Evolutionary conservation across 1,140 invertebrate genomes (phyloP).

Genomic region (Heliconius eleuchia): DNA sequence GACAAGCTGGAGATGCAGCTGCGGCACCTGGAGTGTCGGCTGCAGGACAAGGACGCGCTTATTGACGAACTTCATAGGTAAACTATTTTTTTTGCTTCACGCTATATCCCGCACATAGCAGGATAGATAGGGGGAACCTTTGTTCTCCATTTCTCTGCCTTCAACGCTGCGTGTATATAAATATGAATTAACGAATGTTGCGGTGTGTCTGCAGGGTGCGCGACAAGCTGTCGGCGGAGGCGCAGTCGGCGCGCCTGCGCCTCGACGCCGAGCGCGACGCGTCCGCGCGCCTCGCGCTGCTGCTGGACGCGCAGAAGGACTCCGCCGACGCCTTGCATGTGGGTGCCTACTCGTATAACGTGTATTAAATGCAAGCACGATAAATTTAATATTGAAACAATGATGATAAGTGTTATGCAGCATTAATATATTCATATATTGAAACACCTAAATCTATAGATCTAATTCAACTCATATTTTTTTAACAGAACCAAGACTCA

Average conservation of each 20-base stretch:
- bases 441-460: no score
- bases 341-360: slow-evolving; percentile 26
- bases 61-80: slow-evolving; percentile 71
- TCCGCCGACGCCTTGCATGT: slow-evolving; percentile 63
- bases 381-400: no score
- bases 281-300: slow-evolving; percentile 61
- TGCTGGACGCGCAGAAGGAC: slow-evolving; percentile 71
- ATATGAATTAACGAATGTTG: no score
- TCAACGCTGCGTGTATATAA: no score
- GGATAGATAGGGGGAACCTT: no score
- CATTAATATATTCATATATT: no score
- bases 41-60: slow-evolving; percentile 73
- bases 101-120: no score
- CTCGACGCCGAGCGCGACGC: slow-evolving; percentile 68
- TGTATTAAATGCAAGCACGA: no score
- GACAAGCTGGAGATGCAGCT: slow-evolving; percentile 67
- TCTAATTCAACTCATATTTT: no score
- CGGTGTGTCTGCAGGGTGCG: slow-evolving; percentile 47
- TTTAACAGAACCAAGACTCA: slow-evolving; percentile 81
- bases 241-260: slow-evolving; percentile 58
- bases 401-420: no score
- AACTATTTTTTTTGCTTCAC: no score
- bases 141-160: no score
- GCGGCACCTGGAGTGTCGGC: slow-evolving; percentile 56
- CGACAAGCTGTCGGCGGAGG: slow-evolving; percentile 60